Base-by-base conservation (phyloP, 2,113 vertebrate species). In the Gymnogyps californianus region DNA sequence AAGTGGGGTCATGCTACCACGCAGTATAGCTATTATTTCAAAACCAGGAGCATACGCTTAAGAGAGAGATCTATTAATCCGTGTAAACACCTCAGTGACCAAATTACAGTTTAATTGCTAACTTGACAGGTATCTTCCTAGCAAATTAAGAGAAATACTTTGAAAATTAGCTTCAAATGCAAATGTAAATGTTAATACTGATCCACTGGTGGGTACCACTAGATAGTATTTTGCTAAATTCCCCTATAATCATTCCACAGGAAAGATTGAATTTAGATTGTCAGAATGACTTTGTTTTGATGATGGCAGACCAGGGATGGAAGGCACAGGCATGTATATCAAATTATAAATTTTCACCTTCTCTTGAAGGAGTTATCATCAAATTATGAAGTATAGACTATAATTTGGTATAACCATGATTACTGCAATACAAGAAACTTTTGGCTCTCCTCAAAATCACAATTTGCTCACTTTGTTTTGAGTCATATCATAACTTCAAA, bases 1-100 rank as follows among this genome's bases (percentile, higher is more conserved):
- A 97, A 97, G 97, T 96, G 96, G 97, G 98, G 98, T 98, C 98
- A 98, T 93, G 97, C 94, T 95, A 98, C 93, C 89, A 94, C 26
- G 17, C 87, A 91, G 88, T 93, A 97, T 91, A 97, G 94, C 93
- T 98, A 97, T 98, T 98, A 98, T 98, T 98, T 98, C 83, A 95
- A 98, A 95, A 87, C 86, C 65, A 77, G 74, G 88, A 97, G 93
- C 82, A 95, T 55, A 95, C 4, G 70, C 94, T 90, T 92, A 97
- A 94, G 75, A 91, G 96, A 83, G 83, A 90, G 93, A 96, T 97
- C 95, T 98, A 97, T 98, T 98, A 97, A 97, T 98, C 93, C 59
- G 1, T 75, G 80, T 97, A 98, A 98, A 98, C 96, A 97, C 94
- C 94, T 97, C 94, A 92, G 95, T 95, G 96, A 98, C 96, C 96